A percentile compares a stretch with the other conserved stretches of the same genome.
Evolutionary conservation across 2,797 vertebrate genomes (phyloP).

Genomic region (Tenualosa thibaudeaui): DNA sequence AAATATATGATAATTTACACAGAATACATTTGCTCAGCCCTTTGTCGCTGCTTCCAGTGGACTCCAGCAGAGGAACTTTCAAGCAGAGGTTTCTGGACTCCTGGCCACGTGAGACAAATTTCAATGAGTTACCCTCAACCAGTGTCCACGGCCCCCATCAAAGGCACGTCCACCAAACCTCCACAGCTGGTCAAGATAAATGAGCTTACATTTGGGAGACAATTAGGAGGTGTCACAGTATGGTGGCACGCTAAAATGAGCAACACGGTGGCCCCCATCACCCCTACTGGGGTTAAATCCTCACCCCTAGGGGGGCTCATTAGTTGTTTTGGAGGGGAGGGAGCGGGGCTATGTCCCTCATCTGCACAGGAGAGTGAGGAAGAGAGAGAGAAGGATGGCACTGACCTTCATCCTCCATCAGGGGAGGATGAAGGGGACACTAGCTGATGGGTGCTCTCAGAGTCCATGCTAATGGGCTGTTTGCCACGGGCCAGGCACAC

Average conservation of each 20-base stretch:
- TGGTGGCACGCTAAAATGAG: slow-evolving; percentile 74
- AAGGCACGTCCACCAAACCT: slow-evolving; percentile 31
- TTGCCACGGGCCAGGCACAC: background rate
- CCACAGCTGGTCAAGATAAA: slow-evolving; percentile 71
- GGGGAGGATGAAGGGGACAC: no score
- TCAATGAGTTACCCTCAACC: background rate
- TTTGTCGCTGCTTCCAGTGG: slow-evolving; percentile 29
- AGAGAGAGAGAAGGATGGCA: slow-evolving; percentile 27
- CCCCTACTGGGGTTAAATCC: slow-evolving; percentile 55
- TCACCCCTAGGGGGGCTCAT: slow-evolving; percentile 72
- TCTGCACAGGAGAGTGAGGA: background rate
- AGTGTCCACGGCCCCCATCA: background rate
- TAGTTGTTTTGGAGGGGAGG: slow-evolving; percentile 50
- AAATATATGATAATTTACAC: slow-evolving; percentile 16
- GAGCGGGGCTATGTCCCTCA: background rate
- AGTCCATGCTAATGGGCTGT: background rate
- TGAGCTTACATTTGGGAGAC: slow-evolving; percentile 65
- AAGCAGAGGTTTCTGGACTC: background rate
- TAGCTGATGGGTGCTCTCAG: slow-evolving; percentile 25
- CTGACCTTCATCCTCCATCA: slow-evolving; percentile 29
- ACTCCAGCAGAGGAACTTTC: background rate
- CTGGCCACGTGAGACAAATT: background rate
- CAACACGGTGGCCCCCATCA: slow-evolving; percentile 74
- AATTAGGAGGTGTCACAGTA: slow-evolving; percentile 70
- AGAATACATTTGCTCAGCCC: slow-evolving; percentile 40